Evolutionary conservation across 1,140 invertebrate genomes (phyloP), one percentile per base, ranked within the genome.

Genomic region (Oryzaephilus surinamensis): DNA sequence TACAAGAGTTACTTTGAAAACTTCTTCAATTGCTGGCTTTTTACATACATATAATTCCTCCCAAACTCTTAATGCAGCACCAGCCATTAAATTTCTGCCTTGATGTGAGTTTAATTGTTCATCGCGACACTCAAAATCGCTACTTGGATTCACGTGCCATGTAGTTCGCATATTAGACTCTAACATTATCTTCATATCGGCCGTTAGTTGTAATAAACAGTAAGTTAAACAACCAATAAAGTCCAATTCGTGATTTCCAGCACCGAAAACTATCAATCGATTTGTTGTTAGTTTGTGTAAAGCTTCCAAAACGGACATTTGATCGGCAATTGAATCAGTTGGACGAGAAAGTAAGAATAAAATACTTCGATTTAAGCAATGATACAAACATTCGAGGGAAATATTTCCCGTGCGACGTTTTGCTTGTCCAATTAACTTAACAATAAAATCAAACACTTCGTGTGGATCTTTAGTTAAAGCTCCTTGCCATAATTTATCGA

Each of bases 401-500:
- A 84, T 68, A 17, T 77, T 73, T 15, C 73, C 74, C 0, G 81
- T 79, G 43, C 85, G 72, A 41, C 84, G 70, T 62, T 89, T 90
- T 1, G 86, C 83, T 69, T 91, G 87, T 0, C 78, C 79, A 38
- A 97, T 86, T 23, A 97, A 63, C 62, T 93, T 91, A 4, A 94
- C 81, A 32, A 96, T 83, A 60, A 95, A 96, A 60, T 97, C 91
- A 58, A 97, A 92, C 0, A 97, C 84, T 61, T 96, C 90, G 57
- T 95, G 89, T 0, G 91, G 83, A 64, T 96, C 88, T 61, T 88
- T 82, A 0, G 76, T 79, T 28, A 93, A 68, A 30, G 82, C 76
- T 7, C 90, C 91, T 67, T 96, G 90, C 95, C 95, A 98, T 29
- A 98, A 66, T 67, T 96, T 97, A 58, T 99, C 95, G 2, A 98